phyloP scores from a whole-genome alignment of 92 coral and sea anemone species.

The Plumapathes pennacea region DNA sequence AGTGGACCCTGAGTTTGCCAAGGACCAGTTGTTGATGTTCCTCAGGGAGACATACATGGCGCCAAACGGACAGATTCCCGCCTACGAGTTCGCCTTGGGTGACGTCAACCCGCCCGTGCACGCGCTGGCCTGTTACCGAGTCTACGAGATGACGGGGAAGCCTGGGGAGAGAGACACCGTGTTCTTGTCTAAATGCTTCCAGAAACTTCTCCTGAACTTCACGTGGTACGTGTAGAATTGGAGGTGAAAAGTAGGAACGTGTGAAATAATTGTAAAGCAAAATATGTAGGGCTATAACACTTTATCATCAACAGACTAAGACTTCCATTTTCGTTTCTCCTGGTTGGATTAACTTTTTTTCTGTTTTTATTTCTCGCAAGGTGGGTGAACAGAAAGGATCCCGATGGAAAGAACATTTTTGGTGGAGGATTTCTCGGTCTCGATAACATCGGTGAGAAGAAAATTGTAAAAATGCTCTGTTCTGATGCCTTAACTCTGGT shows the following conservation, averaged over 20 bases:
- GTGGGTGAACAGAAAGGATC: constrained; percentile 99
- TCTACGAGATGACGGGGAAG: constrained; percentile 91
- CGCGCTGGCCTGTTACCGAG: constrained; percentile 84
- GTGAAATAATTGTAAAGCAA: too few species aligned
- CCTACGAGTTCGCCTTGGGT: constrained; percentile 94
- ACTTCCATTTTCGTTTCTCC: not conserved
- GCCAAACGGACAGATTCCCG: constrained; percentile 96
- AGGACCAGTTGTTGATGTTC: constrained; percentile 79
- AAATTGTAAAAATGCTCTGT: too few species aligned
- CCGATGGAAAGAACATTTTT: constrained; percentile 89
- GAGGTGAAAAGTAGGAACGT: not conserved
- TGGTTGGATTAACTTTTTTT: not conserved
- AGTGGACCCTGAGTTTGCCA: constrained; percentile 95
- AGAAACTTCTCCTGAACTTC: constrained; percentile 88
- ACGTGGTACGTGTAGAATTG: too few species aligned
- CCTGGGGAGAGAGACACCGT: constrained; percentile 79
- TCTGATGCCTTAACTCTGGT: too few species aligned
- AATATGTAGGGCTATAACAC: not conserved
- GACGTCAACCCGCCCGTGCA: constrained; percentile 99
- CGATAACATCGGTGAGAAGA: constrained; percentile 95
- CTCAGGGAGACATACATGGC: constrained; percentile 97
- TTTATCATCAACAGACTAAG: not conserved
- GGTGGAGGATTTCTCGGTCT: constrained; percentile 99
- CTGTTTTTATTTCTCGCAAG: constrained; percentile 17
- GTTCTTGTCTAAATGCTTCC: constrained; percentile 89